These are phyloP conservation scores for Meganola albula DNA, from an alignment of 2,888 invertebrate species.

Conservation along the genomic window DNA sequence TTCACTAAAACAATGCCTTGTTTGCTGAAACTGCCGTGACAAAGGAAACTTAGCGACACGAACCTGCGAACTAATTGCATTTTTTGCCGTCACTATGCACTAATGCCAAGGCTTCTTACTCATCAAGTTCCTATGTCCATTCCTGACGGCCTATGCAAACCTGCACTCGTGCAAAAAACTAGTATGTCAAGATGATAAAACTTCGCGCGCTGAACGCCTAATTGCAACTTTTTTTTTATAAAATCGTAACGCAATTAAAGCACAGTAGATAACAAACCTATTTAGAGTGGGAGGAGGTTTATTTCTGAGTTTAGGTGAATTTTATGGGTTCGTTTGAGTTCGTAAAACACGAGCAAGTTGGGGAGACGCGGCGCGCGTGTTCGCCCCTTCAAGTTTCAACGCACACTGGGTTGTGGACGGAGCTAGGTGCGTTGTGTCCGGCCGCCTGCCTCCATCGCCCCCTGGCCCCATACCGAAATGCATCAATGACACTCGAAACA, in stretches of 20 bases:
- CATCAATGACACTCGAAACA: conserved; percentile 75
- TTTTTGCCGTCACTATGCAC: conserved; percentile 62
- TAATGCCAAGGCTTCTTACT: conserved; percentile 73
- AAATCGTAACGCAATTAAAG: conserved; percentile 33
- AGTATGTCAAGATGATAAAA: conserved; percentile 52
- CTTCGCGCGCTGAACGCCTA: conserved; percentile 39
- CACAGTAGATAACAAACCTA: conserved; percentile 57
- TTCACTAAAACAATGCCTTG: conserved; percentile 67
- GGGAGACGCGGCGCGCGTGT: conserved; percentile 62
- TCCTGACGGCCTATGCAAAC: conserved; percentile 63
- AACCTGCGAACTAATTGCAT: conserved; percentile 64
- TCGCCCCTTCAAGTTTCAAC: conserved; percentile 56
- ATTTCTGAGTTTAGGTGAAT: conserved; percentile 25
- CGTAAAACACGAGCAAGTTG: conserved; percentile 66
- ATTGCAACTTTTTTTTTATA: conserved; percentile 40
- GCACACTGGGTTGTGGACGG: conserved; percentile 55
- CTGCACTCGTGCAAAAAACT: conserved; percentile 59
- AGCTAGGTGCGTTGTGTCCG: conserved; percentile 42
- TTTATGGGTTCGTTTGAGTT: conserved; percentile 42
- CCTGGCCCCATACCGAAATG: conserved; percentile 71
- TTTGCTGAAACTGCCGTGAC: conserved; percentile 57
- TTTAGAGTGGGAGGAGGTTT: conserved; percentile 33
- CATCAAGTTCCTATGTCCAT: conserved; percentile 70
- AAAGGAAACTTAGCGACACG: conserved; percentile 63
- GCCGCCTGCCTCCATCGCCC: conserved; percentile 49